These are phyloP conservation scores for Pituophis catenifer DNA, from an alignment of 2,113 vertebrate species.

Conservation along the genomic window DNA sequence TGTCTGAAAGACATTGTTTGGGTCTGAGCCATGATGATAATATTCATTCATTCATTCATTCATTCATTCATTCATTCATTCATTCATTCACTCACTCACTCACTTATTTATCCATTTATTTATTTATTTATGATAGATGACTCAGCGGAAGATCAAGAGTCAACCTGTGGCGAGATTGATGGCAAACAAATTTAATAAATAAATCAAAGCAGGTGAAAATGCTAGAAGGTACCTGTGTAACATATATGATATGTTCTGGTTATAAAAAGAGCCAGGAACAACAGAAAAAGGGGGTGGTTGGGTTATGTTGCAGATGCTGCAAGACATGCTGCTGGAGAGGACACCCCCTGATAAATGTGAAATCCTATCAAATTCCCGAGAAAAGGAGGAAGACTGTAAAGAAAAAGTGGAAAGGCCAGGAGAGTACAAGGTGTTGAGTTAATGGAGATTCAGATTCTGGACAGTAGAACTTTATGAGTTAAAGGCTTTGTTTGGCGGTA, in stretches of 20 bases:
- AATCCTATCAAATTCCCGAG: neutral
- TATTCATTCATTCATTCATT: neutral
- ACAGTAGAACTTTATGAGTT: neutral
- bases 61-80: too few relatives aligned
- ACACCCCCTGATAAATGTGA: neutral
- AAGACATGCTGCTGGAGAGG: neutral
- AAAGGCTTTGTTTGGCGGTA: neutral
- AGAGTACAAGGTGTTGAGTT: neutral
- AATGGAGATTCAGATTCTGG: neutral
- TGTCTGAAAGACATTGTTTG: neutral
- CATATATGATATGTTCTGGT: neutral
- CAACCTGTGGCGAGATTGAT: neutral
- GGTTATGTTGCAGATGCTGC: neutral
- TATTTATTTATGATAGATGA: neutral
- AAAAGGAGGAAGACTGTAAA: neutral
- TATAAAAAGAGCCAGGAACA: neutral
- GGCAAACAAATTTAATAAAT: neutral
- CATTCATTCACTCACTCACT: rapidly evolving
- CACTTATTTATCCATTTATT: rapidly evolving
- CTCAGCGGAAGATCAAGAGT: neutral
- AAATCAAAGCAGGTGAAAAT: neutral
- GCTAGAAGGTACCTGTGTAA: neutral
- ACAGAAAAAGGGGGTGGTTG: neutral
- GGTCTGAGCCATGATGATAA: neutral
- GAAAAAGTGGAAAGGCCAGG: neutral